Evolutionary conservation across 2,797 vertebrate species (phyloP).

Genomic region (Tamandua tetradactyla): DNA sequence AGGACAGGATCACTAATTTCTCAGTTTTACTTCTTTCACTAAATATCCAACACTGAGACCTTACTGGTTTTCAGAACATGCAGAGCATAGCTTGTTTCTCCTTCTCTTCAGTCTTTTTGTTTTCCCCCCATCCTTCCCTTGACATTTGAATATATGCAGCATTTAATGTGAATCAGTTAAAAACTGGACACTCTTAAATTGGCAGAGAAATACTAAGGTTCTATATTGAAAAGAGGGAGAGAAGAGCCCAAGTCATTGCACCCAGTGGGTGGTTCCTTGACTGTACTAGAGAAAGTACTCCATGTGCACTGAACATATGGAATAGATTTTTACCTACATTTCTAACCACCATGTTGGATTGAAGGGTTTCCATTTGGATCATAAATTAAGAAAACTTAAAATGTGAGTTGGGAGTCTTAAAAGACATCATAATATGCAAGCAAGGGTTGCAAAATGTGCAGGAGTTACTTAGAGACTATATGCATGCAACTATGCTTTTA

Average conservation of each 20-base stretch:
- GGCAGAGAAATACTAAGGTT: not conserved
- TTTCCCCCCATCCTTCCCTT: not conserved
- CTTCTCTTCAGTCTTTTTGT: not conserved
- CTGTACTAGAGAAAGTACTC: not conserved
- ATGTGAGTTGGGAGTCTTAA: not conserved
- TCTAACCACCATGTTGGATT: not conserved
- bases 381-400: not conserved
- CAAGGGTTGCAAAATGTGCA: too few species aligned
- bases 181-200: not conserved
- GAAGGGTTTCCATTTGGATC: not conserved
- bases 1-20: not conserved
- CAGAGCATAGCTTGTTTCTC: not conserved
- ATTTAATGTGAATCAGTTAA: not conserved
- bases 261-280: not conserved
- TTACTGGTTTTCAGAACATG: not conserved
- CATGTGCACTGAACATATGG: not conserved
- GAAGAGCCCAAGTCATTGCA: not conserved
- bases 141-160: not conserved
- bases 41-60: not conserved
- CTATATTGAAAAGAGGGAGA: not conserved
- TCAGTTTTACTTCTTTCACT: not conserved
- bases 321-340: not conserved
- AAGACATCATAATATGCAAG: not conserved
- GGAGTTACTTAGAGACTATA: not conserved
- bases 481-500: not conserved